A percentile compares a stretch with the other conserved stretches of the same genome.
Evolutionary conservation across 2,113 vertebrate species (phyloP).

Genomic region (Shinisaurus crocodilurus): DNA sequence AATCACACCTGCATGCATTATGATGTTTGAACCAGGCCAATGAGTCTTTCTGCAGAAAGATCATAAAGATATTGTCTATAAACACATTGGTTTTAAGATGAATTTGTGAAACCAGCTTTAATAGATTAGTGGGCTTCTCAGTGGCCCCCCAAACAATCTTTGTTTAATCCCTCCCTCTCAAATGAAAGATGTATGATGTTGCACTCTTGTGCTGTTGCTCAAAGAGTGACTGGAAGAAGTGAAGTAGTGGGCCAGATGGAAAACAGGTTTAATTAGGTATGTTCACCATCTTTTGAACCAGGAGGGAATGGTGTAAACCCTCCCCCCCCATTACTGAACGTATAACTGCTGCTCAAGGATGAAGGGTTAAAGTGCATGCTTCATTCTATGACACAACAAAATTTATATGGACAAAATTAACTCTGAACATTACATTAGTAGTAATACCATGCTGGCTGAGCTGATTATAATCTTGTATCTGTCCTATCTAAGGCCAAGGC

Average conservation of each 20-base stretch:
- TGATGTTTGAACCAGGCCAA: too few relatives aligned
- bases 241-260: background rate
- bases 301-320: background rate
- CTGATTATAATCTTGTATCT: background rate
- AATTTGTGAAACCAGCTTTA: constrained; percentile 13
- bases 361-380: background rate
- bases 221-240: background rate
- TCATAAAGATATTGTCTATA: constrained; percentile 4
- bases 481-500: background rate
- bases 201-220: background rate
- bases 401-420: background rate
- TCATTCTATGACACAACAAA: background rate
- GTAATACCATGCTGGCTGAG: background rate
- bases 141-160: background rate
- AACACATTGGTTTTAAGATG: constrained; percentile 37
- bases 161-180: background rate
- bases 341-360: background rate
- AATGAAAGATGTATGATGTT: background rate
- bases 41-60: background rate
- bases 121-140: background rate
- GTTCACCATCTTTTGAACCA: background rate
- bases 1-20: too few relatives aligned
- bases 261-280: background rate
- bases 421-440: background rate
- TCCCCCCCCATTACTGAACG: background rate